A percentile compares a stretch with the other conserved stretches of the same genome.
phyloP scores from a whole-genome alignment of 2,797 vertebrate genomes.

The Karalla daura region DNA sequence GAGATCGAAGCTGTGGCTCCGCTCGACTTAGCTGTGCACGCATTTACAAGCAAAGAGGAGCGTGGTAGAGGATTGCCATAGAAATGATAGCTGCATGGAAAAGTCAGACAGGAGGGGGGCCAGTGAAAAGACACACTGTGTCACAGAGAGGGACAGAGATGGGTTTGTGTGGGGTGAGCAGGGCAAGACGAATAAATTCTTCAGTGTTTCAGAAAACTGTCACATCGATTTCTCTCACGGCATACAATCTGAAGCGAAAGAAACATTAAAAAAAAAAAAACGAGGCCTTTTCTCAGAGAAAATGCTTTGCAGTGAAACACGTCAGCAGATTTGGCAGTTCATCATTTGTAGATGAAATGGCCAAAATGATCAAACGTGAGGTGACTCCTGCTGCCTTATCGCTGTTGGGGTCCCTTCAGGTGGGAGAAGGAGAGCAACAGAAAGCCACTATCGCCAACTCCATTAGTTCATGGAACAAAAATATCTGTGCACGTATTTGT shows the following conservation, averaged over 20 bases:
- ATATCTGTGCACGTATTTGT: not conserved
- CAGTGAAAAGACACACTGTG: slow-evolving; percentile 34
- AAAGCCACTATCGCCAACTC: not conserved
- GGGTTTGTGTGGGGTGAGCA: slow-evolving; percentile 18
- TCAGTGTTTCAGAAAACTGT: slow-evolving; percentile 44
- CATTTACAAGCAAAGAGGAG: slow-evolving; percentile 57
- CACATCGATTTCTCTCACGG: slow-evolving; percentile 38
- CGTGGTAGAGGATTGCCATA: slow-evolving; percentile 45
- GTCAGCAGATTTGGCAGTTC: not conserved
- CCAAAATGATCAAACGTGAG: not conserved
- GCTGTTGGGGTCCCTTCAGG: not conserved
- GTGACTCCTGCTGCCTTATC: not conserved
- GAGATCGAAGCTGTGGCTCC: slow-evolving; percentile 48
- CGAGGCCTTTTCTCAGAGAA: slow-evolving; percentile 6
- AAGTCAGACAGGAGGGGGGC: slow-evolving; percentile 25
- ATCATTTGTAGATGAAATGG: not conserved
- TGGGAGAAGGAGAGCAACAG: not conserved
- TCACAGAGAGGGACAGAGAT: slow-evolving; percentile 26
- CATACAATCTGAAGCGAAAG: slow-evolving; percentile 32
- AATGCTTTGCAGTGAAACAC: not conserved
- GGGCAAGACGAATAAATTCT: slow-evolving; percentile 37
- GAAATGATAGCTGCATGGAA: slow-evolving; percentile 49
- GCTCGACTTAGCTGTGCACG: slow-evolving; percentile 47
- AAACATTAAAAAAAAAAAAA: slow-evolving; percentile 32
- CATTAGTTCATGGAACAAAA: not conserved